These are phyloP conservation scores for Noctua comes DNA, from an alignment of 2,888 invertebrate species.

Conservation along the genomic window DNA sequence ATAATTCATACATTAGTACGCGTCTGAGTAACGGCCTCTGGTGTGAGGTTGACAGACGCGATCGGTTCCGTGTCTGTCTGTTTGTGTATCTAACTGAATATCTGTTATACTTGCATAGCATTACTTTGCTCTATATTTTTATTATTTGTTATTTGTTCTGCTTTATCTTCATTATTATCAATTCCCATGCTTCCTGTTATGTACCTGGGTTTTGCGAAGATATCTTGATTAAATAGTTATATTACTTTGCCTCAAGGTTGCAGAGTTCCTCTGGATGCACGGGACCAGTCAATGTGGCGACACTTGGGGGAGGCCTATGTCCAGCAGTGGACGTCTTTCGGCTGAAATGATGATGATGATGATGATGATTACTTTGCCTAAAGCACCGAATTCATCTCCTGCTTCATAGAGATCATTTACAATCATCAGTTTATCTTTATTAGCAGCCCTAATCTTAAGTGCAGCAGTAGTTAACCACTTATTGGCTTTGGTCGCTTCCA, in stretches of 20 bases:
- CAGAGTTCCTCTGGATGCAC: too few relatives aligned
- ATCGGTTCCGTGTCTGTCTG: slow-evolving; percentile 49
- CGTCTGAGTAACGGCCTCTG: slow-evolving; percentile 45
- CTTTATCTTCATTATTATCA: background rate
- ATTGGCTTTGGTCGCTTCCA: background rate
- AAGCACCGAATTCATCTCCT: too few relatives aligned
- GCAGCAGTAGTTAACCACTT: too few relatives aligned
- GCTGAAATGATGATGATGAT: too few relatives aligned
- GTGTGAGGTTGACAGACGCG: slow-evolving; percentile 58
- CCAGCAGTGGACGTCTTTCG: too few relatives aligned
- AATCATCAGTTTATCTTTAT: background rate
- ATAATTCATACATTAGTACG: slow-evolving; percentile 55
- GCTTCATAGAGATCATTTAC: background rate
- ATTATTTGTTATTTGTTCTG: background rate
- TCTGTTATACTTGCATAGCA: slow-evolving; percentile 13
- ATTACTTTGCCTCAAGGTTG: background rate
- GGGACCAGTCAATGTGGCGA: too few relatives aligned
- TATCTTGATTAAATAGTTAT: background rate
- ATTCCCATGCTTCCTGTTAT: background rate
- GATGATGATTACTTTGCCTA: background rate
- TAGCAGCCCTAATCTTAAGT: background rate
- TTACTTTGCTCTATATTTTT: slow-evolving; percentile 17
- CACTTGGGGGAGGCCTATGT: too few relatives aligned
- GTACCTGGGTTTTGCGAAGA: background rate
- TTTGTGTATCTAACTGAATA: slow-evolving; percentile 30